Conservation (phyloP, 2,888 invertebrate species). For the Lepidochrysops patricia region DNA sequence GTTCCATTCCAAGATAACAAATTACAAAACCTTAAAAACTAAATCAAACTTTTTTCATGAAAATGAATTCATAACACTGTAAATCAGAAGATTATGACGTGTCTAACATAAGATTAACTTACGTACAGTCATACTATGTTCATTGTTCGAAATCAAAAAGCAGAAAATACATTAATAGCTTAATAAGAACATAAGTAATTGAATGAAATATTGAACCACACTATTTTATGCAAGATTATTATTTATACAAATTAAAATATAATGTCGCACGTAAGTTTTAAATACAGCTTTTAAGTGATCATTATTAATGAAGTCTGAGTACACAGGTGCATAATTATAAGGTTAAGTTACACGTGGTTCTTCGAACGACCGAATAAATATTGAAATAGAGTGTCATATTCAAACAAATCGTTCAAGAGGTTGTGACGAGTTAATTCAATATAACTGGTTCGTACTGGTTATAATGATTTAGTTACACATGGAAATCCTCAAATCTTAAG, state of each 20-base stretch:
- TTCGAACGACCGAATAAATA: slow-evolving; percentile 24
- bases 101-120: too few relatives aligned
- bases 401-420: neutral
- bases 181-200: neutral
- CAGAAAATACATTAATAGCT: neutral
- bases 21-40: too few relatives aligned
- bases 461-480: neutral
- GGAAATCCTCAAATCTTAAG: neutral
- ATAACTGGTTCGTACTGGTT: neutral
- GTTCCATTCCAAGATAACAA: too few relatives aligned
- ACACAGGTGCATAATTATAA: slow-evolving; percentile 27
- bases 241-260: neutral
- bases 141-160: too few relatives aligned
- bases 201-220: neutral
- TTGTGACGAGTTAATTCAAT: neutral
- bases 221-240: neutral
- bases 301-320: neutral
- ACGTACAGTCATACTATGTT: too few relatives aligned
- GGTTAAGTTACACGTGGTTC: slow-evolving; percentile 31
- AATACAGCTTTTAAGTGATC: neutral
- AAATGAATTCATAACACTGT: too few relatives aligned
- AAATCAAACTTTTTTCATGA: too few relatives aligned
- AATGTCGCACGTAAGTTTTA: neutral
- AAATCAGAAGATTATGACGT: too few relatives aligned
- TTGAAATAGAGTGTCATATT: neutral